phyloP scores from a whole-genome alignment of 1,140 invertebrate species.

The Drosophila burlai region DNA sequence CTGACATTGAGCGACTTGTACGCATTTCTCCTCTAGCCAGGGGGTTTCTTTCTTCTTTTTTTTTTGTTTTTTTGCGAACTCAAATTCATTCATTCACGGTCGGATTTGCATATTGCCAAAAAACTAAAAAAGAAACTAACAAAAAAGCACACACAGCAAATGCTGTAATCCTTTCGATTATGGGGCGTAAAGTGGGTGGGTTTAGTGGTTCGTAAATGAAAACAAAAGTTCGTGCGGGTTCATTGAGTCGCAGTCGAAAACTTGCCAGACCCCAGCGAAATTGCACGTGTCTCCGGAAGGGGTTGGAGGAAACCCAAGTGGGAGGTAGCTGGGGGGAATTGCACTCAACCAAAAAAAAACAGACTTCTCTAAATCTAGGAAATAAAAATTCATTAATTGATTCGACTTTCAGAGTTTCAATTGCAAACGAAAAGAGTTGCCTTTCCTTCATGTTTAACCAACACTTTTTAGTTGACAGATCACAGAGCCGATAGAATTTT shows the following conservation, averaged over 20 bases:
- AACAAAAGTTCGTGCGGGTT: constrained; percentile 82
- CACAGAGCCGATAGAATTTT: background rate
- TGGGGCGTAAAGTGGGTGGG: constrained; percentile 11
- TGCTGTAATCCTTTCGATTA: constrained; percentile 57
- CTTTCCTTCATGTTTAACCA: background rate
- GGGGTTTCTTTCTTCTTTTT: background rate
- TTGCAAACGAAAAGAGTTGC: background rate
- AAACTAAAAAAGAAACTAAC: background rate
- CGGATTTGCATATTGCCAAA: constrained; percentile 54
- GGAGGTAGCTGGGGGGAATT: background rate
- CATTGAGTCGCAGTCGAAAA: constrained; percentile 73
- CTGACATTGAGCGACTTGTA: constrained; percentile 77
- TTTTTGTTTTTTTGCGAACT: background rate
- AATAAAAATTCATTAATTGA: background rate
- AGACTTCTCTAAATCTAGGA: background rate
- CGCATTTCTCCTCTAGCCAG: constrained; percentile 50
- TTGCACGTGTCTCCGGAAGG: constrained; percentile 41
- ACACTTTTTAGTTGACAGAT: background rate
- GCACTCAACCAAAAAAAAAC: constrained; percentile 2
- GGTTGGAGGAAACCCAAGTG: background rate
- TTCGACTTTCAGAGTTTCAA: background rate
- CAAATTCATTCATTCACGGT: constrained; percentile 61
- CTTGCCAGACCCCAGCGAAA: constrained; percentile 58
- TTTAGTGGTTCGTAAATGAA: constrained; percentile 51
- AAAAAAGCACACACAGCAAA: constrained; percentile 1